phyloP scores from a whole-genome alignment of 2,888 invertebrate species.

The Enchytraeus crypticus region DNA sequence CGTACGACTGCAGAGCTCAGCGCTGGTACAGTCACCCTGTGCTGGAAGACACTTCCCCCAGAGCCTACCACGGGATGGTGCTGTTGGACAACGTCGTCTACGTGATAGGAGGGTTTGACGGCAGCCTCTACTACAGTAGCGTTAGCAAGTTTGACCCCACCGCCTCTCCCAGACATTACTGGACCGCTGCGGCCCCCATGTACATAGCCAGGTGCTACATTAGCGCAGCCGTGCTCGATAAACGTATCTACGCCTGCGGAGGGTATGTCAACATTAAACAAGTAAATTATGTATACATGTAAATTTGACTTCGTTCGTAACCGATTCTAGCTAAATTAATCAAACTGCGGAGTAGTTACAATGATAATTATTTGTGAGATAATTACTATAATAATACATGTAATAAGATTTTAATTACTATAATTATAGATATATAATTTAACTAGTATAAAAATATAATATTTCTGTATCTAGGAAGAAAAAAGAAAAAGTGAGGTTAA shows the following conservation, averaged over 20 bases:
- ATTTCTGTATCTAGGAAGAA: no score
- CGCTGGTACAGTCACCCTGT: slow-evolving; percentile 61
- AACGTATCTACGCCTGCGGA: slow-evolving; percentile 46
- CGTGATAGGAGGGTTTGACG: slow-evolving; percentile 50
- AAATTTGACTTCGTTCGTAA: no score
- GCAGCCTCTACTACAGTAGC: slow-evolving; percentile 48
- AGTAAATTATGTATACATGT: no score
- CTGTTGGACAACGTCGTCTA: slow-evolving; percentile 44
- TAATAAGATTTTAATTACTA: no score
- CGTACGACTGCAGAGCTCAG: slow-evolving; percentile 55
- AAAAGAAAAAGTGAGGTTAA: no score
- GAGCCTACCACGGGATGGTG: slow-evolving; percentile 69
- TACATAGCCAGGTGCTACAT: slow-evolving; percentile 54
- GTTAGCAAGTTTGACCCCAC: slow-evolving; percentile 45
- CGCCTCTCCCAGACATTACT: slow-evolving; percentile 29
- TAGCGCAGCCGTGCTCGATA: slow-evolving; percentile 54
- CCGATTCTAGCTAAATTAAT: no score
- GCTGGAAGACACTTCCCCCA: slow-evolving; percentile 61
- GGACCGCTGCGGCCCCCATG: slow-evolving; percentile 51
- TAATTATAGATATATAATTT: no score
- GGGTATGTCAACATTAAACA: no score
- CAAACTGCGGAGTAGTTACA: no score
- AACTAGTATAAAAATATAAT: no score
- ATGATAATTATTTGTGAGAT: no score
- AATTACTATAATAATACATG: no score